Base-by-base conservation (phyloP, 2,888 invertebrate genomes). In the Melinopterus prodromus region DNA sequence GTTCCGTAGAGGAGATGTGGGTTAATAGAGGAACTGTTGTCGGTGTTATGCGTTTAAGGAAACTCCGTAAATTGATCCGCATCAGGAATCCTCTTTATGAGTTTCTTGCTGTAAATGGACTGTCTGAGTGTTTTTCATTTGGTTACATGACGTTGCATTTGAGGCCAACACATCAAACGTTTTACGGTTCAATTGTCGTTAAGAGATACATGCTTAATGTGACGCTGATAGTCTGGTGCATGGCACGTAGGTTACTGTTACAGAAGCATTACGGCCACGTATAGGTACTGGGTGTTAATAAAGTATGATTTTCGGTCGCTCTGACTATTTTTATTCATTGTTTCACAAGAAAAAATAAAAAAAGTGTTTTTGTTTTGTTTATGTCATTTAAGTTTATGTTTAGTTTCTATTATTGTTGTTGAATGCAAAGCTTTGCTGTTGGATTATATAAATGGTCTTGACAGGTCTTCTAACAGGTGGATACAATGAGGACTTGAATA, bases 101-200 rank as follows among this genome's bases (percentile, higher is more conserved):
- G 53, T 53, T 53, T 7, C 53, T 53, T 53, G 53, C 53, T 53
- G 7, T 53, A 53, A 53, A 53, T 53, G 53, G 53, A 9, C 53
- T 53, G 53, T 53, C 53, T 53, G 53, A 53, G 53, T 53, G 53
- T 53, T 53, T 53, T 53, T 53, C 53, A 53, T 53, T 53, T 6
- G 53, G 53, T 53, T 53, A 53, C 53, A 53, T 53, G 53, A 53
- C 53, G 12, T 7, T 53, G 53, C 53, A 53, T 53, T 53, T 53
- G 53, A 53, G 53, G 53, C 53, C 53, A 53, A 53, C 53, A 53
- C 53, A 53, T 53, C 53, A 53, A 53, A 53, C 53, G 53, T 53
- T 53, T 53, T 53, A 53, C 53, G 53, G 53, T 53, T 53, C 53
- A 53, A 53, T 53, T 53, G 53, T 12, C 53, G 53, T 53, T 53